These are phyloP conservation scores for Strix aluco DNA, from an alignment of 2,113 vertebrate species.

Conservation along the genomic window DNA sequence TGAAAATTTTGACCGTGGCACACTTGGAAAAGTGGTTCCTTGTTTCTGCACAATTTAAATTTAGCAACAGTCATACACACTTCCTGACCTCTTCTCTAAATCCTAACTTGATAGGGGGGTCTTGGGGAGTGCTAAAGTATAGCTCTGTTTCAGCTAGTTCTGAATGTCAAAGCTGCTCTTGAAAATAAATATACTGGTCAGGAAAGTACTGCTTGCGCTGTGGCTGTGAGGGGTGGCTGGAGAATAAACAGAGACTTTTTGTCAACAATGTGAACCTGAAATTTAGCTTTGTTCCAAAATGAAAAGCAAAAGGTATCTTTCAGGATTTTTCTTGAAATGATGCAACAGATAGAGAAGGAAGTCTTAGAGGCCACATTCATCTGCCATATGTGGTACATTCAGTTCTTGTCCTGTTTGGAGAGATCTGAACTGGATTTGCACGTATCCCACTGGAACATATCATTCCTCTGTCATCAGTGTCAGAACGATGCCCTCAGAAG, in stretches of 20 bases:
- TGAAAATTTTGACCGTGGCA: not conserved
- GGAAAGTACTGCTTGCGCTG: not conserved
- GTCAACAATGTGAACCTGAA: not conserved
- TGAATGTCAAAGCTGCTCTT: not conserved
- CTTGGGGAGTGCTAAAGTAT: not conserved
- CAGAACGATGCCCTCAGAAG: not conserved
- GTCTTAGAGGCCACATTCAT: not conserved
- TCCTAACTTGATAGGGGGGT: not conserved
- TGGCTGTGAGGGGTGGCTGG: not conserved
- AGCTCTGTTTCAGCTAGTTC: not conserved
- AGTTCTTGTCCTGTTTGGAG: not conserved
- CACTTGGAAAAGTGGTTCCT: not conserved
- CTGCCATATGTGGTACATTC: rapidly evolving
- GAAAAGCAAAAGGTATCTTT: not conserved
- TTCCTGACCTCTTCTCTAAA: not conserved
- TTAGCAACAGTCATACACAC: not conserved
- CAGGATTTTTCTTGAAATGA: not conserved
- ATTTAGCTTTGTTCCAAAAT: not conserved
- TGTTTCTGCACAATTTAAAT: not conserved
- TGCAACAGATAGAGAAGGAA: not conserved
- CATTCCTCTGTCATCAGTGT: not conserved
- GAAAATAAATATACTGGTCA: not conserved
- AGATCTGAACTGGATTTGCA: not conserved
- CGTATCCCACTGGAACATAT: not conserved
- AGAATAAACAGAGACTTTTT: not conserved